phyloP scores from a whole-genome alignment of 2,888 invertebrate species.

The Steromphala cineraria region DNA sequence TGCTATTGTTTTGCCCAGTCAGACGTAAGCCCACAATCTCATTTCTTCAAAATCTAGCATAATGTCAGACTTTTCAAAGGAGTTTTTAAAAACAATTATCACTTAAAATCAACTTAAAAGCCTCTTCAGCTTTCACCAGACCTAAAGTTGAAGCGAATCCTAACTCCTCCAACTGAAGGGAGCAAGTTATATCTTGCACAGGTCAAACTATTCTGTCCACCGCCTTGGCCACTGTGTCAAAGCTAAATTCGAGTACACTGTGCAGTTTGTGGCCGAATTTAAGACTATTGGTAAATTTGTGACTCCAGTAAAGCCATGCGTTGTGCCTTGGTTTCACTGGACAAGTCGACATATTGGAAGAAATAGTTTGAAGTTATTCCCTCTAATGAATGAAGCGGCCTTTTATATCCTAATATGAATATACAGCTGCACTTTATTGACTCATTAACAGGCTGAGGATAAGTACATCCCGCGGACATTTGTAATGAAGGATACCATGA shows the following conservation, averaged over 20 bases:
- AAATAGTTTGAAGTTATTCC: too few species aligned
- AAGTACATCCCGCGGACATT: too few species aligned
- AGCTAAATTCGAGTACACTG: background rate
- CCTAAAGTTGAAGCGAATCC: background rate
- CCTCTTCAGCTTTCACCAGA: background rate
- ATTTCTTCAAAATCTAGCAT: background rate
- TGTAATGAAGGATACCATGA: too few species aligned
- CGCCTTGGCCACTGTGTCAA: background rate
- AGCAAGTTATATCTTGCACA: slow-evolving; percentile 5
- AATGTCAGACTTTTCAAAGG: slow-evolving; percentile 6
- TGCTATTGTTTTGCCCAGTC: background rate
- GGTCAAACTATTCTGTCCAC: background rate
- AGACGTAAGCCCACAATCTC: background rate
- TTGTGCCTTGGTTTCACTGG: too few species aligned
- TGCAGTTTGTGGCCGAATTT: too few species aligned
- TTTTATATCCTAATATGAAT: too few species aligned
- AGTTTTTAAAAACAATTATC: slow-evolving; percentile 10
- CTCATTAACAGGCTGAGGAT: too few species aligned
- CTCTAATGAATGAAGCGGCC: too few species aligned
- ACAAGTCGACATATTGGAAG: too few species aligned
- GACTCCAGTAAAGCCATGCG: too few species aligned
- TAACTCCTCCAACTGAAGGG: slow-evolving; percentile 3
- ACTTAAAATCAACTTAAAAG: slow-evolving; percentile 9
- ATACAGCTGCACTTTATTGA: too few species aligned
- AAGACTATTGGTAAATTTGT: too few species aligned